Base-by-base conservation (phyloP, 92 coral and sea anemone genomes). In the Scolanthus callimorphus region DNA sequence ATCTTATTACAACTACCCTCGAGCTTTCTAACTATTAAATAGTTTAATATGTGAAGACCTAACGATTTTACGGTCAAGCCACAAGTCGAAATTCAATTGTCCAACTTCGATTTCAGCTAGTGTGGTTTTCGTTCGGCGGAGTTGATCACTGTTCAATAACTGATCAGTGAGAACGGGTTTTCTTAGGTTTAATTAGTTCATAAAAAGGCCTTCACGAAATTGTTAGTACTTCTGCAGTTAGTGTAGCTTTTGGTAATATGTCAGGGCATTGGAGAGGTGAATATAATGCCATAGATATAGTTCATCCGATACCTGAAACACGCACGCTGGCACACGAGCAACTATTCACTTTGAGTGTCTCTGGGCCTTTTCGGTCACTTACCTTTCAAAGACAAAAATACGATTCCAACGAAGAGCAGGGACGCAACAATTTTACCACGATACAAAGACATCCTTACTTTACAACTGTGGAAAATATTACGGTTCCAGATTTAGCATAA, bases 361-460 rank as follows among this genome's bases (percentile, higher is more conserved):
- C 19, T 46, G 52, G 12, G 17, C 11, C 52, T 6, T 46, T 46
- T 10, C 52, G 22, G 11, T 46, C 52, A 20, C 52, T 19, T 19
- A 46, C 52, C 52, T 46, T 46, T 46, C 23, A 46, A 20, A 20
- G 52, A 46, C 17, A 46, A 46, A 46, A 46, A 46, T 19, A 46
- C 52, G 23, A 20, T 20, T 19, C 17, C 11, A 9, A 21, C 22
- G 52, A 46, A 10, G 12, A 46, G 19, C 23, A 46, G 52, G 17
- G 52, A 46, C 4, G 22, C 52, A 4, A 9, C 11, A 46, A 46
- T 9, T 20, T 19, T 46, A 9, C 52, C 52, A 46, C 52, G 22
- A 46, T 20, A 10, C 17, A 46, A 46, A 46, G 52, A 11, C 52
- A 46, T 46, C 19, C 23, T 46, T 9, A 4, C 52, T 9, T 19